Evolutionary conservation across 2,888 invertebrate species (phyloP), one percentile per base, ranked within the genome.

Genomic region (Apeira syringaria): DNA sequence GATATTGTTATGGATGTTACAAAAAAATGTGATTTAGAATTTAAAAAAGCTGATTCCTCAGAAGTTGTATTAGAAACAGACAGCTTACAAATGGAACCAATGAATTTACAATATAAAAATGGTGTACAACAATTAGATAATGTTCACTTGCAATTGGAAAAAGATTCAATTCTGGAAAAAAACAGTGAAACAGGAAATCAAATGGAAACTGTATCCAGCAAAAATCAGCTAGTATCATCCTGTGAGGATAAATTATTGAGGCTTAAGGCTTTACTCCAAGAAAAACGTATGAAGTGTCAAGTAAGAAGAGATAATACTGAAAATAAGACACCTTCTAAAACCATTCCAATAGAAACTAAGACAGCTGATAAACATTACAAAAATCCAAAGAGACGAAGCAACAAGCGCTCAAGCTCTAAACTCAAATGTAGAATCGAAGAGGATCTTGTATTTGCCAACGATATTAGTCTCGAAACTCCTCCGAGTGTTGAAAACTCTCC

Each of bases 161-260:
- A 28, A 31, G 12, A 25, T 7, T 9, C 17, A 5, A 34, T 29
- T 8, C n/a, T 25, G 9, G 12, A 45, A 9, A 45, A 9, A 34
- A 13, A 10, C 8, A 34, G 18, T n/a, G 6, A 12, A n/a, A 13
- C 2, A 25, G 3, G n/a, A 35, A 10, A 27, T 28, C n/a, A 24
- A 8, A 15, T 6, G n/a, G 39, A 35, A 11, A 27, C 27, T n/a
- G 3, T 31, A 35, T 11, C 22, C 26, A 18, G 5, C 26, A 6
- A 18, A 26, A 0, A 12, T 7, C 58, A 78, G 48, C 47, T 81
- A 8, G 69, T 86, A 0, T 54, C 70, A 5, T 68, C 80, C 0
- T 87, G 88, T 33, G 86, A 87, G 47, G 84, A 84, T 32, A 88
- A 87, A 59, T 48, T 87, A 6, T 71, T 55, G n/a, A 71, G 68